These are phyloP conservation scores for Thaleichthys pacificus DNA, from an alignment of 2,797 vertebrate species.

Conservation along the genomic window DNA sequence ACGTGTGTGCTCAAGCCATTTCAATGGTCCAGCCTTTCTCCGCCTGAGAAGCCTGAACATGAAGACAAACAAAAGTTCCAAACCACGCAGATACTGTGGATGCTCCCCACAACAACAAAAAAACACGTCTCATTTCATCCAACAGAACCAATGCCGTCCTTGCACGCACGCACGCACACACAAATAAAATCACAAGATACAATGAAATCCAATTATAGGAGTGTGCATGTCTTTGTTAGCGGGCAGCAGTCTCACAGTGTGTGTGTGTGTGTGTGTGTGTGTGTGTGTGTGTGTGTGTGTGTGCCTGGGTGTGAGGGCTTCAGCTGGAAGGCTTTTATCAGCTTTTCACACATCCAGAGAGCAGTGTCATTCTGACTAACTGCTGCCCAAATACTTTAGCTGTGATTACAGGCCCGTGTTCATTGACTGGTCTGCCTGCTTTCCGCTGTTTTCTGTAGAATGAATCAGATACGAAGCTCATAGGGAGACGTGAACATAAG, in stretches of 20 bases:
- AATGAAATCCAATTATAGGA: conserved; percentile 37
- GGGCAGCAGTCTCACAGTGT: not conserved
- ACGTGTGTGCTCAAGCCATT: no score
- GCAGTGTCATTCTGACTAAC: conserved; percentile 5
- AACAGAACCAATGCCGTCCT: conserved; percentile 18
- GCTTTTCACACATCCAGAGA: conserved; percentile 1
- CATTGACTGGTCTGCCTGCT: not conserved
- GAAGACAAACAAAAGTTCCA: conserved; percentile 3
- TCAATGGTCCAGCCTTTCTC: no score
- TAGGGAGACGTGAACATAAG: conserved; percentile 41
- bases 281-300: conserved; percentile 4
- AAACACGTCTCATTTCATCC: conserved; percentile 15
- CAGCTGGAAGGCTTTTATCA: not conserved
- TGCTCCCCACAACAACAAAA: no score
- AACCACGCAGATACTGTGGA: conserved; percentile 8
- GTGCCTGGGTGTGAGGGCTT: not conserved
- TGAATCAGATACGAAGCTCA: conserved; percentile 49
- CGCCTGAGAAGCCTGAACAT: no score
- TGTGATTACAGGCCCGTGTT: not conserved
- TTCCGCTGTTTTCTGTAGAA: conserved; percentile 30
- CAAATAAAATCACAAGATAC: conserved; percentile 9
- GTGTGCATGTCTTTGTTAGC: not conserved
- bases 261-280: not conserved
- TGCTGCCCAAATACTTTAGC: not conserved
- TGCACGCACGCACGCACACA: not conserved